Conservation (phyloP, 2,888 invertebrate genomes). For the Sipha maydis region DNA sequence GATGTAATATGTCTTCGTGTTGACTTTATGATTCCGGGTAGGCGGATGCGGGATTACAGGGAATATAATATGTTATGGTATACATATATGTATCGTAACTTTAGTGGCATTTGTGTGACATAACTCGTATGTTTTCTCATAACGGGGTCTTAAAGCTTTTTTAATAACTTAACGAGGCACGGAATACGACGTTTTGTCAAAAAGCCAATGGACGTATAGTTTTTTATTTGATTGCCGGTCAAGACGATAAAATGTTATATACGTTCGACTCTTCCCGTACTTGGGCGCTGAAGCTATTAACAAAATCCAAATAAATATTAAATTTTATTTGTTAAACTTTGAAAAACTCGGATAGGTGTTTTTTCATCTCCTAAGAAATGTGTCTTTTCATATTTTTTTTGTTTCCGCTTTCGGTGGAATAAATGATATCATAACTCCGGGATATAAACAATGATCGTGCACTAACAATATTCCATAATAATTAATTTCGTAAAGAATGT, state of each 20-base stretch:
- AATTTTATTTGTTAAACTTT: constrained; percentile 8
- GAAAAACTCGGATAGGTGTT: not conserved
- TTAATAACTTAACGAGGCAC: constrained; percentile 50
- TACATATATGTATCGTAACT: constrained; percentile 11
- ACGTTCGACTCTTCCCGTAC: not conserved
- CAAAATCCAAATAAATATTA: constrained; percentile 33
- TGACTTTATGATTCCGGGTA: constrained; percentile 9
- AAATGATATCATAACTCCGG: not conserved
- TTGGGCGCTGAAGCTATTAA: not conserved
- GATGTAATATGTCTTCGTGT: constrained; percentile 15
- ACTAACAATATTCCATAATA: not conserved
- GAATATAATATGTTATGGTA: not conserved
- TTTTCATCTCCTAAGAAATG: not conserved
- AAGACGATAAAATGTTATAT: constrained; percentile 28
- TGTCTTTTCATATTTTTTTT: not conserved
- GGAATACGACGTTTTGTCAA: constrained; percentile 51
- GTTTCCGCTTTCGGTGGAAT: not conserved
- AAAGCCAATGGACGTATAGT: not conserved
- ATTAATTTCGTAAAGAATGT: not conserved
- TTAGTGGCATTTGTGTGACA: constrained; percentile 37
- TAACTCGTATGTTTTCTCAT: constrained; percentile 20
- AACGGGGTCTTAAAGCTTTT: constrained; percentile 35
- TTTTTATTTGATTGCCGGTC: constrained; percentile 6
- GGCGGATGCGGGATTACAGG: not conserved
- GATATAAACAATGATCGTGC: not conserved